Base-by-base conservation (phyloP, 2,113 vertebrate species). In the Podilymbus podiceps region DNA sequence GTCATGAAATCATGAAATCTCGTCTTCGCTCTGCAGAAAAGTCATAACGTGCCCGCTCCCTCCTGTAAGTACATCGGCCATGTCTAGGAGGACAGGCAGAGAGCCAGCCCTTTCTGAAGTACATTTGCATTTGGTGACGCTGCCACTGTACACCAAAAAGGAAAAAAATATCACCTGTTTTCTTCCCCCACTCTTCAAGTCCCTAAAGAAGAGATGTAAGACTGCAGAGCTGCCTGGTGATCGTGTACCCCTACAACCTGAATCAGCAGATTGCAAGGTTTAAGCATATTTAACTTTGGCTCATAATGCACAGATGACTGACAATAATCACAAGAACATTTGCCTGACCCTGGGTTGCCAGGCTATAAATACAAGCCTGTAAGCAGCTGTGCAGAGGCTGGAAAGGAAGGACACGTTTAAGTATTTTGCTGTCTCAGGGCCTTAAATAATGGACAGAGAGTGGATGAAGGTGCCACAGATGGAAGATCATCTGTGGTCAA, bases 1-100 rank as follows among this genome's bases (percentile, higher is more conserved):
- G n/a, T 31, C 49, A 28, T 5, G 33, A 58, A 58, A 68, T 53
- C 6, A 4, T 8, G 38, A 31, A 53, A 55, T 46, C 6, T 13
- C 40, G 11, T 9, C 30, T 62, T 55, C 0, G 1, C n/a, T n/a
- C 27, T 0, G 2, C 40, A 47, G 28, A 81, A 52, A 46, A 53
- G 23, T 40, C 1, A 0, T 30, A 58, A 38, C 0, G 3, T 0
- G 0, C 23, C 35, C 42, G 18, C 22, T 88, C 12, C n/a, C 25
- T 73, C 22, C 15, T n/a, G 40, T 33, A 63, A 75, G 33, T 23
- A n/a, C 18, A 5, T 35, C 21, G 24, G 12, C 33, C 8, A 4
- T 4, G 21, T 58, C 42, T 47, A 35, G 14, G 38, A 64, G 24
- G 63, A 28, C 28, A 53, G 56, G 44, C 17, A 62, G 47, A 46